Base-by-base conservation (phyloP, 2,888 invertebrate species). In the Caradrina clavipalpis region DNA sequence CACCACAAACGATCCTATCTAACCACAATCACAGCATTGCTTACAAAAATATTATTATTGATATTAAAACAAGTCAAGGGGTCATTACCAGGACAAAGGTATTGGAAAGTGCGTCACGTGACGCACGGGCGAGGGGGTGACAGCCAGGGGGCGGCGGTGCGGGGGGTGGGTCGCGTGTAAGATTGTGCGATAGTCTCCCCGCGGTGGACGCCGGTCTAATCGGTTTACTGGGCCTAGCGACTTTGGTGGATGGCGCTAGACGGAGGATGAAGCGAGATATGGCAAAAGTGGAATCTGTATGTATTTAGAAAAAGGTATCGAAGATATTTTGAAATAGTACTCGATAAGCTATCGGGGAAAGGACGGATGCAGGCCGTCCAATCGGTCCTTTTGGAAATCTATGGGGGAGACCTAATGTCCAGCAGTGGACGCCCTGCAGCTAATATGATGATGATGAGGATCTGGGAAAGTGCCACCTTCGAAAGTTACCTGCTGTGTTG, bases 161-260 rank as follows among this genome's bases (percentile, higher is more conserved):
- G 77, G 79, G 73, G 65, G 70, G 68, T 31, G 60, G 78, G 83
- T 93, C 89, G 93, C 93, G 94, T 93, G 94, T 87, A 83, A 86
- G 94, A 93, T 94, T 89, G 88, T 86, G 87, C 92, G 94, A 94
- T 94, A 93, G 88, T 87, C 83, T 84, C 89, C 88, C 86, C 73
- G 81, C 58, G 69, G 84, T 89, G 89, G 89, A 86, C 89, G 88
- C 82, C 87, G 85, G 55, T 88, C 89, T 94, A 95, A 94, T 95
- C 95, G 94, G 93, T 95, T 94, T 94, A 94, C 93, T 91, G 89
- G 90, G 89, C 90, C 89, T 88, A 86, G 86, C 82, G 86, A 86
- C 86, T 89, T 88, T 87, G 88, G 75, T 59, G 85, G 67, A 61
- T 82, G 87, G 82, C 53, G 4, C 63, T 81, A 82, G 85, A 0